Evolutionary conservation across 1,140 invertebrate genomes (phyloP), one percentile per base, ranked within the genome.

Genomic region (Drosophila navojoa): DNA sequence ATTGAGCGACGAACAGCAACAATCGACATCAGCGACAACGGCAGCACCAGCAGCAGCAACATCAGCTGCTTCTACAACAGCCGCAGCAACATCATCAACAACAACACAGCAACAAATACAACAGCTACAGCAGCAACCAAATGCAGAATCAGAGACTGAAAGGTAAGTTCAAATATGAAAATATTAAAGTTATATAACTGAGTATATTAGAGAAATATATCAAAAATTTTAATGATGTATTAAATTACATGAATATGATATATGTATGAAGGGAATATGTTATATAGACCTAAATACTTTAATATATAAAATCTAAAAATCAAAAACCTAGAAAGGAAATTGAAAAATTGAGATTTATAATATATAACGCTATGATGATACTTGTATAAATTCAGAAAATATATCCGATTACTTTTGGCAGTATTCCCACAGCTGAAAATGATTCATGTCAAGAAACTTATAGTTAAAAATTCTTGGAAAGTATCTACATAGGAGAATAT

Each of bases 91-190:
- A 71, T 55, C 81, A 77, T 64, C 77, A 52, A 59, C 89, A 73
- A 52, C 72, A 22, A 74, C 77, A 60, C 79, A 82, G 63, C 87
- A 86, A 54, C 78, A 82, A 45, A 82, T 86, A 35, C 82, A 87
- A 76, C 90, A 90, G 77, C 80, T 84, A 68, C 85, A 87, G 66
- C 79, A 80, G 71, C 90, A 90, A 80, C 84, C 75, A 85, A 90
- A 86, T 90, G 70, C 87, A 81, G 90, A 91, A 80, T 82, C 90
- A 76, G 90, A 91, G 90, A 91, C 90, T 91, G 90, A 91, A 91
- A 91, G 90, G 90, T 91, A 59, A 91, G 90, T 91, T 22, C 7
- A 19, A 25, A 15, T 5, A 15, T 25, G n/a, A 35, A 45, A 1
- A 27, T 68, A 11, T 3, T 32, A 29, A 2, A 35, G 7, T 35